phyloP scores from a whole-genome alignment of 2,113 vertebrate genomes.

The Syngnathoides biaculeatus region DNA sequence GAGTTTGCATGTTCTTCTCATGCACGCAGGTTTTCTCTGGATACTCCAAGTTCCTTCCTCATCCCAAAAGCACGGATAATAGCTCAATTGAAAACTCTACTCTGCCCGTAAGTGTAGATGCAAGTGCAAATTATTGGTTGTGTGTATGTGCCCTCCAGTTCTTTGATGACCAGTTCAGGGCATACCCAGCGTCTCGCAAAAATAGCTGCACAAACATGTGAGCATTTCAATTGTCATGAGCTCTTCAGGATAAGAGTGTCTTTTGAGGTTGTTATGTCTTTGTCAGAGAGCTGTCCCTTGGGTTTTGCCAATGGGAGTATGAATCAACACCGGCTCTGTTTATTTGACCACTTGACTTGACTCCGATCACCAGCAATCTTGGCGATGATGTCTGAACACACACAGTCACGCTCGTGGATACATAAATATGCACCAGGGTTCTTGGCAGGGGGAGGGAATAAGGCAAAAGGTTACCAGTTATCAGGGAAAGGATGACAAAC shows the following conservation, averaged over 20 bases:
- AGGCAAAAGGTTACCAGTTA: slow-evolving; percentile 14
- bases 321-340: slow-evolving; percentile 66
- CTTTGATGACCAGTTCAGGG: too few relatives aligned
- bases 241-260: slow-evolving; percentile 23
- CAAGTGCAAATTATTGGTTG: too few relatives aligned
- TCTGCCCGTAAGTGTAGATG: too few relatives aligned
- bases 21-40: too few relatives aligned
- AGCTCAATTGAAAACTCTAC: too few relatives aligned
- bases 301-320: slow-evolving; percentile 48
- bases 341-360: slow-evolving; percentile 49
- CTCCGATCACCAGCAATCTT: slow-evolving; percentile 43
- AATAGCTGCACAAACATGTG: neutral
- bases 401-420: slow-evolving; percentile 20
- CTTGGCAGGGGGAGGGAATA: neutral
- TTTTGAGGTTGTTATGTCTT: slow-evolving; percentile 49
- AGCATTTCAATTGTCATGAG: slow-evolving; percentile 26
- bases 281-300: slow-evolving; percentile 33
- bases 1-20: too few relatives aligned
- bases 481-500: slow-evolving; percentile 42
- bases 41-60: too few relatives aligned
- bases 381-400: slow-evolving; percentile 25
- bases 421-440: slow-evolving; percentile 25
- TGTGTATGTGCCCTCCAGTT: too few relatives aligned
- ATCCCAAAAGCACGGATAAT: too few relatives aligned
- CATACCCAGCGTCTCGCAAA: too few relatives aligned